phyloP scores from a whole-genome alignment of 2,113 vertebrate genomes.

The Lasiurus borealis region DNA sequence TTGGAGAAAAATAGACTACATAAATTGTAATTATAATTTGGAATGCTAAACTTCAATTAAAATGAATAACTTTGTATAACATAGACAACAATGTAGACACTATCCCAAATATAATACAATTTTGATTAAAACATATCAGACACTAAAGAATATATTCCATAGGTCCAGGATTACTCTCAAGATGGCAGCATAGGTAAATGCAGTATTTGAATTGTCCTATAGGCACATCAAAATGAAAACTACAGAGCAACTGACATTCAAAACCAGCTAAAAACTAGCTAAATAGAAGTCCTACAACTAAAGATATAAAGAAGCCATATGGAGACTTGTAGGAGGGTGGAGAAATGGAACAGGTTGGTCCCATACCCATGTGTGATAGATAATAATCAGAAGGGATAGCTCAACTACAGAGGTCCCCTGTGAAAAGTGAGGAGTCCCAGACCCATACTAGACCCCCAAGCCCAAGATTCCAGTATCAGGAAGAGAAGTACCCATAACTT shows the following conservation, averaged over 20 bases:
- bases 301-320: not conserved
- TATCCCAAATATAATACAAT: not conserved
- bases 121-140: not conserved
- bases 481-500: not conserved
- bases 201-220: not conserved
- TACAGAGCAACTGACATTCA: not conserved
- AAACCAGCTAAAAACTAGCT: not conserved
- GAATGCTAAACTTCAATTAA: not conserved
- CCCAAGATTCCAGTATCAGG: not conserved
- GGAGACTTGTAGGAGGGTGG: not conserved
- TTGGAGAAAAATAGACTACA: not conserved
- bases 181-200: not conserved
- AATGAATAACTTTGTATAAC: not conserved
- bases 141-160: not conserved
- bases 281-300: not conserved
- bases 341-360: not conserved
- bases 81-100: not conserved
- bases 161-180: not conserved
- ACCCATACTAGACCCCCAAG: not conserved
- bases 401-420: not conserved
- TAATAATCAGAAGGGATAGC: not conserved
- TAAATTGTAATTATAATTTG: conserved; percentile 31
- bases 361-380: not conserved
- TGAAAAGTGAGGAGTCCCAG: not conserved
- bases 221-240: not conserved